Evolutionary conservation across 1,140 invertebrate genomes (phyloP), one percentile per base, ranked within the genome.

Genomic region (Anastatus disparis): DNA sequence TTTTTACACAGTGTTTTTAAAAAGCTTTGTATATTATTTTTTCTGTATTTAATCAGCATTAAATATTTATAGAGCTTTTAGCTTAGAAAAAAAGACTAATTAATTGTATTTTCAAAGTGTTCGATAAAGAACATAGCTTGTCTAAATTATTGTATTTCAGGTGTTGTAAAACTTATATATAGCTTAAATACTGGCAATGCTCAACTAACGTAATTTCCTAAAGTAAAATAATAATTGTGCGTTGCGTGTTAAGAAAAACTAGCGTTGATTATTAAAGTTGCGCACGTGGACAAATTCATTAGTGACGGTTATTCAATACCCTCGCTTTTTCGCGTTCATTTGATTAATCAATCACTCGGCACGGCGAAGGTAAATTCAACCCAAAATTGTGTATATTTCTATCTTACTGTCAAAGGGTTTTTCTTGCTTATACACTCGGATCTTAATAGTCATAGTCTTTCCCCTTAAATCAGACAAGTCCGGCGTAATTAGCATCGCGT

Each of bases 401-500:
- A n/a, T n/a, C n/a, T n/a, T n/a, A n/a, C n/a, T n/a, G n/a, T n/a
- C n/a, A n/a, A n/a, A n/a, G n/a, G n/a, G n/a, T n/a, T n/a, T n/a
- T n/a, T n/a, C n/a, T n/a, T n/a, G n/a, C n/a, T n/a, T n/a, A n/a
- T n/a, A n/a, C n/a, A n/a, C n/a, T n/a, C n/a, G n/a, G n/a, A n/a
- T n/a, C n/a, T n/a, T n/a, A n/a, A n/a, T n/a, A n/a, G n/a, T 35
- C 31, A 10, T 6, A 35, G 31, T 10, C 31, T 35, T 29, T 1
- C 24, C 6, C 46, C 29, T 38, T 56, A 40, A 55, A 55, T 56
- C 35, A 56, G n/a, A n/a, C n/a, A n/a, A 15, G 22, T 31, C 27
- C 35, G 26, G 12, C 15, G 56, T 69, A 61, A 69, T 61, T 59
- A 69, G 35, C 56, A 61, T 59, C 56, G 66, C 55, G 29, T 61